Percentiles rank a stretch among this genome's conserved stretches.
These are phyloP conservation scores for Palythoa caribaeorum DNA, from an alignment of 92 coral and sea anemone species.

Conservation along the genomic window DNA sequence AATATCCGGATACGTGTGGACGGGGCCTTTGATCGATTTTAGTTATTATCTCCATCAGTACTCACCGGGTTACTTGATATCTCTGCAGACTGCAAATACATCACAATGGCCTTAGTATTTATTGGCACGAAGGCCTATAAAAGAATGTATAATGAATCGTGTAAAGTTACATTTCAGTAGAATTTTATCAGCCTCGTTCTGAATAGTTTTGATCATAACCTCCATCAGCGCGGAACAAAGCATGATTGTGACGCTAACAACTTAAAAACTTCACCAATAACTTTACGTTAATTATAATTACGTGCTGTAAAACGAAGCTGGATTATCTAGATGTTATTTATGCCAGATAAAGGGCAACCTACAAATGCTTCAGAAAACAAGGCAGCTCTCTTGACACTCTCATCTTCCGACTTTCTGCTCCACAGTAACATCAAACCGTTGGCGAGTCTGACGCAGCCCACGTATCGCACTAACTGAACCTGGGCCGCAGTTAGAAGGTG, in stretches of 20 bases:
- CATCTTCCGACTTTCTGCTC: constrained; percentile 6
- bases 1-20: too few species aligned
- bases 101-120: constrained; percentile 3
- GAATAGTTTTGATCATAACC: too few species aligned
- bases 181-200: too few species aligned
- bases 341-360: not conserved
- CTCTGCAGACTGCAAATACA: constrained; percentile 11
- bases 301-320: too few species aligned
- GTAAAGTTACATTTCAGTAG: too few species aligned
- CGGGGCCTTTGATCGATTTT: too few species aligned
- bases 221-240: too few species aligned
- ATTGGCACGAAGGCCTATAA: constrained; percentile 19
- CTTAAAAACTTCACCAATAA: too few species aligned
- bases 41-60: not conserved
- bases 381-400: not conserved
- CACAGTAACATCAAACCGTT: constrained; percentile 22
- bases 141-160: too few species aligned
- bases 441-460: constrained; percentile 9
- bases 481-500: not conserved
- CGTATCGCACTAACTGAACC: constrained; percentile 13
- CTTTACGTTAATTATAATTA: too few species aligned
- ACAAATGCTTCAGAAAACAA: constrained; percentile 38
- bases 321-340: too few species aligned
- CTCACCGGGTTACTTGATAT: constrained; percentile 25
- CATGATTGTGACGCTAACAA: too few species aligned